Conservation (phyloP, 2,888 invertebrate species). For the Spicauda simplicius region DNA sequence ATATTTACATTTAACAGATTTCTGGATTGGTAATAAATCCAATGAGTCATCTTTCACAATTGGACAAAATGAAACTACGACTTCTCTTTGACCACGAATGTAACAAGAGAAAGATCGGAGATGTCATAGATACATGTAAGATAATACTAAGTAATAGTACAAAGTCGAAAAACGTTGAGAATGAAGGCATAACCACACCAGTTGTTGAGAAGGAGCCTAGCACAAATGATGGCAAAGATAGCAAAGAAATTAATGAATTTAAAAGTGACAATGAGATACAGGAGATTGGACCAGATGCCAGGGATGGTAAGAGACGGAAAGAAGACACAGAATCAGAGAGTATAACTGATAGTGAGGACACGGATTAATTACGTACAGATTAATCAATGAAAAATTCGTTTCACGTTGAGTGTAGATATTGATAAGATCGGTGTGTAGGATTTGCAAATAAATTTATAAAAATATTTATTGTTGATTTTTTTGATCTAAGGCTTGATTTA, state of each 20-base stretch:
- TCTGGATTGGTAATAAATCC: constrained; percentile 59
- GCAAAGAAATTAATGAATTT: no score
- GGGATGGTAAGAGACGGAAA: background rate
- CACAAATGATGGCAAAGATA: background rate
- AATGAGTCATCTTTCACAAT: constrained; percentile 57
- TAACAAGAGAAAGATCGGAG: constrained; percentile 60
- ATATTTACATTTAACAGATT: constrained; percentile 47
- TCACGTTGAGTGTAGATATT: no score
- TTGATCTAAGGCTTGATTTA: no score
- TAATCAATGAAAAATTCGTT: background rate
- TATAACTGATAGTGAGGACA: background rate
- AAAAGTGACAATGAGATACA: background rate
- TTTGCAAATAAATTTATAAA: no score
- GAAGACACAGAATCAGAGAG: background rate
- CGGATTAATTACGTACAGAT: background rate
- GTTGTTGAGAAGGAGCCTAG: background rate
- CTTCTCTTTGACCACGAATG: constrained; percentile 64
- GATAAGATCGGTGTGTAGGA: no score
- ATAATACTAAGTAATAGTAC: constrained; percentile 35
- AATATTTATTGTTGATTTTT: no score
- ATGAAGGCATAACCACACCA: background rate
- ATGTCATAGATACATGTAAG: constrained; percentile 60
- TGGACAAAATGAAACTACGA: constrained; percentile 66
- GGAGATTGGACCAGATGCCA: background rate
- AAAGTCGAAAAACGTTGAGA: background rate